phyloP scores from a whole-genome alignment of 2,888 invertebrate genomes.

The Fragum whitleyi region DNA sequence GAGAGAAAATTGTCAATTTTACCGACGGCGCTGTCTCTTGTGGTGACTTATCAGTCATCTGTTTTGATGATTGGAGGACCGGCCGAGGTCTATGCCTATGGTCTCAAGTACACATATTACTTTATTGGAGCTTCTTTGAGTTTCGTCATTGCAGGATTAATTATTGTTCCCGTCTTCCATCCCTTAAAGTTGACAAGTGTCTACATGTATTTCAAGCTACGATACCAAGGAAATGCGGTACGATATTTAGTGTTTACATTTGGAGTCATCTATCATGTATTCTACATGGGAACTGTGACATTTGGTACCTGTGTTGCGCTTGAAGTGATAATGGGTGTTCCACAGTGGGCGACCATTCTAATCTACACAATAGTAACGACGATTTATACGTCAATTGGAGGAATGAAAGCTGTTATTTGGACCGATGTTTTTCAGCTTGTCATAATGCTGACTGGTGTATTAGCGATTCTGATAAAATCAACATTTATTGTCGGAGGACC shows the following conservation, averaged over 20 bases:
- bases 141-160: constrained; percentile 24
- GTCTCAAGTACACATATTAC: constrained; percentile 4
- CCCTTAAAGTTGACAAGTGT: constrained; percentile 37
- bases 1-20: constrained; percentile 13
- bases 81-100: constrained; percentile 36
- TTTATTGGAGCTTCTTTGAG: neutral
- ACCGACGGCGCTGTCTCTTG: constrained; percentile 26
- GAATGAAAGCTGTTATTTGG: constrained; percentile 45
- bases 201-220: constrained; percentile 38
- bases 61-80: constrained; percentile 32
- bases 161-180: constrained; percentile 39
- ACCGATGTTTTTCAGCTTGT: constrained; percentile 44
- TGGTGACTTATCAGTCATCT: constrained; percentile 37
- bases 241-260: constrained; percentile 17
- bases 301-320: constrained; percentile 38
- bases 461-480: constrained; percentile 27
- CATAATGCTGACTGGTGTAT: constrained; percentile 37
- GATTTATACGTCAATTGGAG: constrained; percentile 44
- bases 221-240: constrained; percentile 28
- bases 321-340: constrained; percentile 28
- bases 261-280: constrained; percentile 26
- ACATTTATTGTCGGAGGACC: constrained; percentile 28
- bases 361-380: constrained; percentile 21
- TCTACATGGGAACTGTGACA: constrained; percentile 41
- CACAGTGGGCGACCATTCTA: constrained; percentile 37